Base-by-base conservation (phyloP, 2,797 vertebrate genomes). In the Thalassophryne amazonica region DNA sequence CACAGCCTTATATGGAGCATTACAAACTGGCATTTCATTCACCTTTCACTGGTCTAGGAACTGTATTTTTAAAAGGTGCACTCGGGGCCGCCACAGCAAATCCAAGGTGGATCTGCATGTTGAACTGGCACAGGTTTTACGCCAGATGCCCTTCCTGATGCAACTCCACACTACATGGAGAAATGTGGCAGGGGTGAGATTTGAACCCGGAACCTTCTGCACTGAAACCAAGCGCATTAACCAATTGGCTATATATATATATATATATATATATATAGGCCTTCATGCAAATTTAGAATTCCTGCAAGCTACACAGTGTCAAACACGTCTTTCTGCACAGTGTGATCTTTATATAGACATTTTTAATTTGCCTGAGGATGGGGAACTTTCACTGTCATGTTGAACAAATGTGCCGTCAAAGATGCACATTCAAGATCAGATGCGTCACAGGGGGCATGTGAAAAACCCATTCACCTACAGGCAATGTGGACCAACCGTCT, bases 381-480 rank as follows among this genome's bases (percentile, higher is more conserved):
- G 38, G 7, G 33, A 42, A 11, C 1, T 56, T 32, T 49, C 15
- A 7, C 53, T 49, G 70, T 62, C 60, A 33, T 48, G 59, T 65
- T 32, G 38, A 62, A 62, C 68, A 75, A 65, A 78, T 51, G 40
- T 34, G n/a, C 30, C 8, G 7, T 70, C 77, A 69, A 33, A 46
- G 67, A 46, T 62, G 72, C 68, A 59, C 66, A 70, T 76, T 76
- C 57, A 73, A 71, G 69, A 59, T 5, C 43, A 52, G 53, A 57
- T n/a, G 17, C 60, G 69, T 68, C 73, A 57, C 50, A 1, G 31
- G 50, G 48, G 40, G 29, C 41, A 41, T 2, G 32, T 3, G 40
- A 40, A 46, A 40, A 36, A 42, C 42, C 24, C 11, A 5, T 7
- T 31, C 3, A 54, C 63, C 63, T 35, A 28, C 30, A 74, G 61